Evolutionary conservation across 2,113 vertebrate species (phyloP).

Genomic region (human (Homo sapiens)): GRCh38 chr15:35330001-35330500

Average conservation of each 20-base stretch:
- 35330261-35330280: slow-evolving; percentile 78
- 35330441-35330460: slow-evolving; percentile 72
- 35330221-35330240: slow-evolving; percentile 76
- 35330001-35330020: slow-evolving; percentile 69
- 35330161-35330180: slow-evolving; percentile 71
- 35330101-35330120: slow-evolving; percentile 76
- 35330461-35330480: slow-evolving; percentile 77
- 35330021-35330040: slow-evolving; percentile 77
- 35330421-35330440: slow-evolving; percentile 71
- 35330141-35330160: slow-evolving; percentile 73
- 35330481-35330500: slow-evolving; percentile 83
- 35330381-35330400: slow-evolving; percentile 72
- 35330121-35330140: slow-evolving; percentile 75
- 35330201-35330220: slow-evolving; percentile 76
- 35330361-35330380: slow-evolving; percentile 75
- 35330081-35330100: slow-evolving; percentile 74
- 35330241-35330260: slow-evolving; percentile 72
- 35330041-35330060: slow-evolving; percentile 71
- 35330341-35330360: slow-evolving; percentile 79
- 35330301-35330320: slow-evolving; percentile 81
- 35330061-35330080: slow-evolving; percentile 67
- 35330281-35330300: slow-evolving; percentile 63
- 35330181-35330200: slow-evolving; percentile 78
- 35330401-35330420: slow-evolving; percentile 79
- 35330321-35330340: slow-evolving; percentile 80